These are phyloP conservation scores for Eumerus sabulonum DNA, from an alignment of 2,888 invertebrate genomes.

Conservation along the genomic window DNA sequence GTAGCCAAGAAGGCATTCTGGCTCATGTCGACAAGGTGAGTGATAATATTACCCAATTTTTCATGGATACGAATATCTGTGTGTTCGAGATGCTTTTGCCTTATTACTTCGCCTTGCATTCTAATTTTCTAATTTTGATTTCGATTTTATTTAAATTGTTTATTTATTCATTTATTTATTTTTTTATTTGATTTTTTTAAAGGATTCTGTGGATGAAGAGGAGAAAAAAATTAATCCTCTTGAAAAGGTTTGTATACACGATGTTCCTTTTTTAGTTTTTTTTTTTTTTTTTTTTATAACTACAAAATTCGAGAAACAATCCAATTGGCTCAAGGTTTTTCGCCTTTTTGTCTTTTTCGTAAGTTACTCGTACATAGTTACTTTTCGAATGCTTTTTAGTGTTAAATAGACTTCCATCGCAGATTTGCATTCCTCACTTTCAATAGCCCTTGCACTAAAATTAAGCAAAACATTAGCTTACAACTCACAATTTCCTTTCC, in stretches of 20 bases:
- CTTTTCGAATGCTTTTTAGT: too few species aligned
- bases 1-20: conserved; percentile 92
- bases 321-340: conserved; percentile 40
- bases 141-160: conserved; percentile 70
- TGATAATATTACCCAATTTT: not conserved
- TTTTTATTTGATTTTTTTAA: conserved; percentile 61
- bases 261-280: conserved; percentile 41
- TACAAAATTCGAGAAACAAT: conserved; percentile 20
- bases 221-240: conserved; percentile 88
- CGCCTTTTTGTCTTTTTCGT: too few species aligned
- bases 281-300: conserved; percentile 38
- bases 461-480: too few species aligned
- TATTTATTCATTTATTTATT: conserved; percentile 42
- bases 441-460: too few species aligned
- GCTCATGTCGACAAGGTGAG: conserved; percentile 94
- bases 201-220: conserved; percentile 83
- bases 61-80: conserved; percentile 38
- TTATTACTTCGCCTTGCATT: conserved; percentile 21
- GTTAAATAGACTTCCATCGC: too few species aligned
- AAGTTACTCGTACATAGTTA: too few species aligned
- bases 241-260: conserved; percentile 85
- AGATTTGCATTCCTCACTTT: too few species aligned
- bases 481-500: too few species aligned
- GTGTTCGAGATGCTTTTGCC: conserved; percentile 48
- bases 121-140: conserved; percentile 69